These are phyloP conservation scores for Delphinapterus leucas DNA, from an alignment of 2,113 vertebrate species.

Conservation along the genomic window DNA sequence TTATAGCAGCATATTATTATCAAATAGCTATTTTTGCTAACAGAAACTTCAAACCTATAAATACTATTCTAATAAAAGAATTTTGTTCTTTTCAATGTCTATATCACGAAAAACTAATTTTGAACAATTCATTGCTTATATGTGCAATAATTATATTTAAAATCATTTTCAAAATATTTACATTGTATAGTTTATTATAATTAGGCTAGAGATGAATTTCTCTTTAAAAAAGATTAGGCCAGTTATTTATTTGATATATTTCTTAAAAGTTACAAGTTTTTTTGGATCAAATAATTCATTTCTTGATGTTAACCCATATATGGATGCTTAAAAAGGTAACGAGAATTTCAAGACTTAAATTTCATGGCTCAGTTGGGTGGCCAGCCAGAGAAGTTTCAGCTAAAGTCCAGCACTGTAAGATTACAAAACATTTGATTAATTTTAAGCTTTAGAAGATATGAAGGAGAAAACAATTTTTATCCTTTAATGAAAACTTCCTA, in stretches of 20 bases:
- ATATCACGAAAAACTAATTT: constrained; percentile 5
- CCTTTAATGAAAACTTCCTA: constrained; percentile 11
- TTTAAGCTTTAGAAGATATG: not conserved
- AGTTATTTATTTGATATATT: constrained; percentile 3
- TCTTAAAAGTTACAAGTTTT: not conserved
- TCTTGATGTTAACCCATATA: not conserved
- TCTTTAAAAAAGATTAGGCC: not conserved
- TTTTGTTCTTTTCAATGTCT: not conserved
- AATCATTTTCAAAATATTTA: constrained; percentile 12
- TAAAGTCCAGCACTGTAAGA: not conserved
- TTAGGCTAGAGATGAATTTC: not conserved
- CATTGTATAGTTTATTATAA: not conserved
- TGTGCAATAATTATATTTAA: not conserved
- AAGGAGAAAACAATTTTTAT: not conserved
- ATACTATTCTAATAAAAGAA: not conserved
- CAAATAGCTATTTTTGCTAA: not conserved
- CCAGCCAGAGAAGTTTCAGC: not conserved
- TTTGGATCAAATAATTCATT: not conserved
- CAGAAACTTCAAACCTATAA: not conserved
- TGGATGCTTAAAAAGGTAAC: not conserved
- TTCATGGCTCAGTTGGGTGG: not conserved
- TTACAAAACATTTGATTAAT: not conserved
- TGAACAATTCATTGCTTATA: not conserved
- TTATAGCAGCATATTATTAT: not conserved
- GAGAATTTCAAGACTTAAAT: constrained; percentile 23